Evolutionary conservation across 2,797 vertebrate species (phyloP), one percentile per base, ranked within the genome.

Genomic region (Podargus strigoides): DNA sequence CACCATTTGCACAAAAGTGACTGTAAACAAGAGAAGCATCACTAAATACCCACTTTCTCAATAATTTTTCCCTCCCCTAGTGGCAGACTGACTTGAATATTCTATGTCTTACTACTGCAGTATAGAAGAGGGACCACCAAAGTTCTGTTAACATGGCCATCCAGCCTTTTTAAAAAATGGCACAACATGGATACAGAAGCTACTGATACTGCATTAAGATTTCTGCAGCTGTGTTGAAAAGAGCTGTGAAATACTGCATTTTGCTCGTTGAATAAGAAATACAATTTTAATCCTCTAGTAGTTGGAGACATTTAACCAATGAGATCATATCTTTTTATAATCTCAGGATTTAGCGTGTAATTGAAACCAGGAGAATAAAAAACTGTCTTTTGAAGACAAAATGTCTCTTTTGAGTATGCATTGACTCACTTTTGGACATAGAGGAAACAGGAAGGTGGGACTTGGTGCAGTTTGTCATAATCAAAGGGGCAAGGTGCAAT

Each of bases 301-400:
- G 56, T 19, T 92, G 87, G 81, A 87, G 55, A 82, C 74, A 53
- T 14, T 59, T 73, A 36, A 88, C 62, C 49, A 60, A 19, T 80
- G 74, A 93, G 74, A 56, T 85, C 41, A 39, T 64, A 68, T 42
- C 27, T 81, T 94, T 92, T 93, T 60, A 87, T 84, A 84, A 89
- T 81, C 74, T 82, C 53, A 69, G 62, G 41, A 44, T 58, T 87
- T 21, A 46, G 26, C 8, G 34, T 46, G 63, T 59, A 81, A 53
- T 66, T 92, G 80, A 88, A 90, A 92, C 34, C 77, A 86, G 69
- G 39, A 70, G 34, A 46, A 56, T 23, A 21, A 59, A 77, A 62
- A 4, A 18, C 19, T 81, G 34, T 58, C 59, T 87, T 74, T 39
- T 62, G 41, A 75, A 39, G 34, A 26, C 41, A 64, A 72, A 70